Evolutionary conservation across 2,888 invertebrate species (phyloP).

Genomic region (Melikaiella ostensackeni): DNA sequence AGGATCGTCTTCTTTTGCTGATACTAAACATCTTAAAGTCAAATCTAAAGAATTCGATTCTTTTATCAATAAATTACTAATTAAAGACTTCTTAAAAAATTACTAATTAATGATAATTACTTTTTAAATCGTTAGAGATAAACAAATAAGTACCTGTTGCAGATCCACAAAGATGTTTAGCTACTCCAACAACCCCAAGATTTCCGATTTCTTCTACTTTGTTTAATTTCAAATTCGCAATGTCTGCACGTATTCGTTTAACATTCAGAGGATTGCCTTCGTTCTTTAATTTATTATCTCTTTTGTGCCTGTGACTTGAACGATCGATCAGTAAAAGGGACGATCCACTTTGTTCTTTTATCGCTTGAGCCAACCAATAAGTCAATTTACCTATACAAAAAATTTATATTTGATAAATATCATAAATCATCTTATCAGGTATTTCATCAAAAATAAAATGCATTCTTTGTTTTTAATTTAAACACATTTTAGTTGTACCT

Average conservation of each 20-base stretch:
- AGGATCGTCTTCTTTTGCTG: slow-evolving; percentile 71
- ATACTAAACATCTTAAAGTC: slow-evolving; percentile 84
- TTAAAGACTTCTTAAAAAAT: not conserved
- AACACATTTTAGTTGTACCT: slow-evolving; percentile 79
- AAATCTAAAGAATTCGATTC: slow-evolving; percentile 79
- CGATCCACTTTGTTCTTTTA: slow-evolving; percentile 77
- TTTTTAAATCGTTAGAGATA: too few species aligned
- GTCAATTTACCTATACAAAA: slow-evolving; percentile 84
- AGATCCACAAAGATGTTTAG: slow-evolving; percentile 93
- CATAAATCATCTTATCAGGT: slow-evolving; percentile 13
- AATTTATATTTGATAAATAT: not conserved
- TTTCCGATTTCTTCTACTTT: slow-evolving; percentile 78
- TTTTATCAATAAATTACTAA: too few species aligned
- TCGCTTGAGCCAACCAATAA: slow-evolving; percentile 85
- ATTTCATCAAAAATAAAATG: slow-evolving; percentile 9
- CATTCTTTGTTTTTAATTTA: not conserved
- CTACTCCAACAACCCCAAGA: slow-evolving; percentile 82
- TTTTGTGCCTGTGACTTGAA: slow-evolving; percentile 89
- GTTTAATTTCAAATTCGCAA: slow-evolving; percentile 86
- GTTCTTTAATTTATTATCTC: slow-evolving; percentile 82
- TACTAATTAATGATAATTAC: too few species aligned
- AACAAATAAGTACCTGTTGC: slow-evolving; percentile 86
- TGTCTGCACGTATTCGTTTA: slow-evolving; percentile 87
- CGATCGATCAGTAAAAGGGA: slow-evolving; percentile 88
- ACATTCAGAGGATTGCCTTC: slow-evolving; percentile 77